A percentile compares a stretch with the other conserved stretches of the same genome.
Evolutionary conservation across 2,113 vertebrate genomes (phyloP).

Genomic region (Manacus vitellinus): DNA sequence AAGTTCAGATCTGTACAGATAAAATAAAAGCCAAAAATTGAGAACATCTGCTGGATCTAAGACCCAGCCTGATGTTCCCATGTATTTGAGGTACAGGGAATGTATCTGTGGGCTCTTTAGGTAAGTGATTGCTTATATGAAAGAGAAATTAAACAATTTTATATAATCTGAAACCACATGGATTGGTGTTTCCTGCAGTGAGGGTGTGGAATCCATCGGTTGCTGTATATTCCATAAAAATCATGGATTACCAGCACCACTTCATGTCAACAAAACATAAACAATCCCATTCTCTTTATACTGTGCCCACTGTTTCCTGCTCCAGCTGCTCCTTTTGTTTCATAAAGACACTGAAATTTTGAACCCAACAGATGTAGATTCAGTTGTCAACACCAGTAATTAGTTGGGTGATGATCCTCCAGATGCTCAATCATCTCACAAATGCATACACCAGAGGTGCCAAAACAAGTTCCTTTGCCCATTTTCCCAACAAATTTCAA

Average conservation of each 20-base stretch:
- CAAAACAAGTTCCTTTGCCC: background rate
- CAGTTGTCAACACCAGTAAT: background rate
- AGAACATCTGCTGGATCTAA: background rate
- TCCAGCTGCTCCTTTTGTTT: background rate
- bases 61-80: background rate
- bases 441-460: background rate
- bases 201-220: background rate
- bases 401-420: background rate
- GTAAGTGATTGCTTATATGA: background rate
- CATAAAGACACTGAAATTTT: background rate
- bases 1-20: background rate
- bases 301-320: background rate
- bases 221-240: background rate
- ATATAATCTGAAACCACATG: background rate
- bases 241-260: background rate
- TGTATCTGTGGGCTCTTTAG: background rate
- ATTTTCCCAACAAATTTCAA: background rate
- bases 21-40: background rate
- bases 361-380: background rate
- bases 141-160: background rate
- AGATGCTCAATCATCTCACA: background rate
- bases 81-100: background rate
- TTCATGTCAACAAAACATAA: background rate
- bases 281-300: background rate
- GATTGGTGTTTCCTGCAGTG: background rate